phyloP scores from a whole-genome alignment of 2,888 invertebrate species.

The Epinotia bilunana region DNA sequence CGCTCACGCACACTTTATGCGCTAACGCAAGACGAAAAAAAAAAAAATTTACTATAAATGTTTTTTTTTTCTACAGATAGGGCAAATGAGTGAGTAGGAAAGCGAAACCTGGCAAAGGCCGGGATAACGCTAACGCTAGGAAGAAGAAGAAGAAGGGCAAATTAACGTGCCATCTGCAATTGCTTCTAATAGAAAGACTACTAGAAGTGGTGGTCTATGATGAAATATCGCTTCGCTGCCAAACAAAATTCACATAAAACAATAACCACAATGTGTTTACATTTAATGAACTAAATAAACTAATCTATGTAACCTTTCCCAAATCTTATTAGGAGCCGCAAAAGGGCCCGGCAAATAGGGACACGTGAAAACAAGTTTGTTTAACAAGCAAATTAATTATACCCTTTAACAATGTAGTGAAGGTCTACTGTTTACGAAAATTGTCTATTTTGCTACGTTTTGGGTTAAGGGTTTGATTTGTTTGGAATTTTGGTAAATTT shows the following conservation, averaged over 20 bases:
- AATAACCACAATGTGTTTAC: constrained; percentile 8
- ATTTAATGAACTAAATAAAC: constrained; percentile 22
- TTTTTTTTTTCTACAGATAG: no score
- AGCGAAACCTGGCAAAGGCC: no score
- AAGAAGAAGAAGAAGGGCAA: no score
- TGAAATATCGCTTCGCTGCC: not conserved
- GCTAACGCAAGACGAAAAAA: no score
- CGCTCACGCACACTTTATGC: no score
- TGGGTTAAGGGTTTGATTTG: not conserved
- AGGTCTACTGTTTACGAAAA: constrained; percentile 8
- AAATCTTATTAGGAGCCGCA: constrained; percentile 42
- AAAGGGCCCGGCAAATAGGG: constrained; percentile 30
- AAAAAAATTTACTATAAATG: no score
- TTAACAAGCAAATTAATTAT: constrained; percentile 45
- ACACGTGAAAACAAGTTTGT: constrained; percentile 39
- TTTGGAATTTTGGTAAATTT: not conserved
- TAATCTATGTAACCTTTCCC: constrained; percentile 27
- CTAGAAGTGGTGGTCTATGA: no score
- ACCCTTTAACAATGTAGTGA: constrained; percentile 36
- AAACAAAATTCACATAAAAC: not conserved
- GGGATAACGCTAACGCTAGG: no score
- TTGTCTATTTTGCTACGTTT: not conserved
- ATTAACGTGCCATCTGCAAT: no score
- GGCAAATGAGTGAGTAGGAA: no score
- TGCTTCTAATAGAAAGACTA: no score